Base-by-base conservation (phyloP, 1,140 invertebrate species). In the Leptopilina clavipes region DNA sequence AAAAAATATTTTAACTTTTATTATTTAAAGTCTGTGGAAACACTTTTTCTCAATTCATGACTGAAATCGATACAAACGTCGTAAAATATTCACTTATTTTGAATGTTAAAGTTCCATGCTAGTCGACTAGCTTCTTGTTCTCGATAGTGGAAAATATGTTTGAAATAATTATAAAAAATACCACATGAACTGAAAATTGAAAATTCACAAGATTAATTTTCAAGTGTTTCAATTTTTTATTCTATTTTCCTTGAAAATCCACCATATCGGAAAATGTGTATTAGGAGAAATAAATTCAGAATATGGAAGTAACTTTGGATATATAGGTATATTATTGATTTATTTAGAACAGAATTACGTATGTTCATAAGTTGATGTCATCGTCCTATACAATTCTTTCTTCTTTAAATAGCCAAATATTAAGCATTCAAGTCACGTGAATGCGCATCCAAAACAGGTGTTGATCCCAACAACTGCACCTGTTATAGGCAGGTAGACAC, bases 31-130 rank as follows among this genome's bases (percentile, higher is more conserved):
- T 37, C 17, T 12, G 74, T 74, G 72, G 56, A 65, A 70, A 44
- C 18, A 44, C 18, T 77, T 81, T 40, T 59, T 48, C 37, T 0
- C 73, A 81, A 81, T 74, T 9, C 25, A 22, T 56, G 54, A 52
- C 65, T 48, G 73, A 79, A 81, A 82, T 81, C 80, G 81, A 81
- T 59, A 59, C 80, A 65, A 43, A 65, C 40, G 70, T 22, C 70
- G 75, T 77, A 31, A 82, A 82, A 81, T 81, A 81, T 82, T 82
- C 78, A 81, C 31, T 54, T n/a, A n/a, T n/a, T 6, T 19, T 65
- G 31, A 43, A 82, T 76, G 80, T 81, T 81, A 22, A 65, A 79
- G 65, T 70, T 45, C n/a, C 17, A 1, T 31, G 48, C 40, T 75
- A 76, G 76, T 59, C 52, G 44, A 71, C 25, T 25, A 22, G 54